These are phyloP conservation scores for Lepus europaeus DNA, from an alignment of 2,113 vertebrate species.

Conservation along the genomic window DNA sequence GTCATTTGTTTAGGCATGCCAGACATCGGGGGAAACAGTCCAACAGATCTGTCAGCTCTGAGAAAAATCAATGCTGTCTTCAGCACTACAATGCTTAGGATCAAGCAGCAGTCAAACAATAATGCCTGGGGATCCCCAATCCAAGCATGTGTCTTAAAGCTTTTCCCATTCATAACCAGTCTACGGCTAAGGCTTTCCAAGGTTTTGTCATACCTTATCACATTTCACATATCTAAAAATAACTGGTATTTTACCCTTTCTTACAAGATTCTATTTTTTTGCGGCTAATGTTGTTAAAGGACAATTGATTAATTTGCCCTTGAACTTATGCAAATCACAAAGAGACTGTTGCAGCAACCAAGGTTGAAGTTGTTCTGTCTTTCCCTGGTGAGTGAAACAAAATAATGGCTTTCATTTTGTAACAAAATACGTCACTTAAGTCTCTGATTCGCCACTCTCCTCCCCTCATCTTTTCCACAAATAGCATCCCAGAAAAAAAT, in stretches of 20 bases:
- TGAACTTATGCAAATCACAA: background rate
- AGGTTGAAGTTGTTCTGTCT: slow-evolving; percentile 43
- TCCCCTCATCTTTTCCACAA: background rate
- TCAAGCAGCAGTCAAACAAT: background rate
- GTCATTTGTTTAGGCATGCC: background rate
- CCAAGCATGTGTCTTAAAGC: background rate
- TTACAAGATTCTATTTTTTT: slow-evolving; percentile 38
- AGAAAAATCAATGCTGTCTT: background rate
- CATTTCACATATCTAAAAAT: slow-evolving; percentile 45
- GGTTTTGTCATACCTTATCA: slow-evolving; percentile 39
- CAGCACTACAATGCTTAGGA: background rate
- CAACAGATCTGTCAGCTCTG: background rate
- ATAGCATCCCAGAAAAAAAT: background rate
- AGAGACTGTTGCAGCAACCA: slow-evolving; percentile 11
- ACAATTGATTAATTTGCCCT: slow-evolving; percentile 45
- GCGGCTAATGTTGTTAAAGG: slow-evolving; percentile 62
- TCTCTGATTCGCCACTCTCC: background rate
- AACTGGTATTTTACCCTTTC: slow-evolving; percentile 62
- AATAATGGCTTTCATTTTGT: slow-evolving; percentile 51
- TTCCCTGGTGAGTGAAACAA: slow-evolving; percentile 9
- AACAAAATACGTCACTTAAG: background rate
- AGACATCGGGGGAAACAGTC: background rate
- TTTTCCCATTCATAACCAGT: background rate
- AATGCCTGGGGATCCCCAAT: background rate
- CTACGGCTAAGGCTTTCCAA: background rate